Base-by-base conservation (phyloP, 2,888 invertebrate species). In the Rotaria socialis region DNA sequence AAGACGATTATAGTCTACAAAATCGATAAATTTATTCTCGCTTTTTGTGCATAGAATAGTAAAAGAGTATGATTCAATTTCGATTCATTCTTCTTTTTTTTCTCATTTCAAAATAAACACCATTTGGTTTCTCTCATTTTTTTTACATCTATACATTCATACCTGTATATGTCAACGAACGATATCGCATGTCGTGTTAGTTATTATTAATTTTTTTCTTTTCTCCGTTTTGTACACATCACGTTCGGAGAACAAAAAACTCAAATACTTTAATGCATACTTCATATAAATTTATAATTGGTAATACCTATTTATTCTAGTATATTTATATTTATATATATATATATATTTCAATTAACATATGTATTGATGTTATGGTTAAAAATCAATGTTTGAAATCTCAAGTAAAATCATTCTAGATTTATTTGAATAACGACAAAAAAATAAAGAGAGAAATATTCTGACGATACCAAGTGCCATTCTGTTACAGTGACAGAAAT, bases 31-130 rank as follows among this genome's bases (percentile, higher is more conserved):
- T 60, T 27, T n/a, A n/a, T 14, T 60, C 58, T 60, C 56, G 5
- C n/a, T 60, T 60, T 60, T 60, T 60, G 58, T 60, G 58, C n/a
- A 60, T 60, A 60, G 58, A 60, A 60, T 60, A 60, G 58, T 60
- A 60, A 60, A 60, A 60, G 58, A 60, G 27, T 11, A 60, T 60
- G 27, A 60, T 60, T 60, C 58, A 60, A 60, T 60, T 60, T 60
- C n/a, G 58, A 60, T 27, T 56, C 56, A 24, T 56, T 56, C 56
- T 56, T 60, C 58, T 60, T 60, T 27, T 60, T 14, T 60, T 60
- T 27, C 27, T 60, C 58, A 27, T 60, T 60, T 60, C 24, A 60
- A 60, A 60, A 60, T 60, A 60, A 60, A 60, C 58, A 60, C 24
- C n/a, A 27, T 60, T 27, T 60, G 14, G 27, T 11, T 8, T 60